phyloP scores from a whole-genome alignment of 2,888 invertebrate genomes.

The Eupithecia dodoneata region DNA sequence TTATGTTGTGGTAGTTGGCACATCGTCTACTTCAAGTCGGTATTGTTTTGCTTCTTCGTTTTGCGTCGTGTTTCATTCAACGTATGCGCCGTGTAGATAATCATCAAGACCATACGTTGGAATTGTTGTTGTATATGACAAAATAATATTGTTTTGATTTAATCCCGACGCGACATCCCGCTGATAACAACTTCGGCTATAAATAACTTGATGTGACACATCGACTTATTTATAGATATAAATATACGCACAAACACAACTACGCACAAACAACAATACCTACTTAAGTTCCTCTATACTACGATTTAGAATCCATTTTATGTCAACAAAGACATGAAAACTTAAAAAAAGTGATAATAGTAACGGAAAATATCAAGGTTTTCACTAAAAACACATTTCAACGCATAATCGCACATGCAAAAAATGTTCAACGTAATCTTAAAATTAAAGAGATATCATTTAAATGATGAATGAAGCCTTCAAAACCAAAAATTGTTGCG shows the following conservation, averaged over 20 bases:
- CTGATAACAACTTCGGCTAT: neutral
- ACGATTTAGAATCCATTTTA: too few relatives aligned
- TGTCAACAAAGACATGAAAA: too few relatives aligned
- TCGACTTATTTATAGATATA: neutral
- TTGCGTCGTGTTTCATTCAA: neutral
- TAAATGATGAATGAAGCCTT: too few relatives aligned
- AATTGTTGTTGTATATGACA: neutral
- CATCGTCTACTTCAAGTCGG: neutral
- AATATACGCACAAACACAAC: too few relatives aligned
- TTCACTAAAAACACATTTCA: too few relatives aligned
- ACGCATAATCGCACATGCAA: too few relatives aligned
- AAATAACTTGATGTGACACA: neutral
- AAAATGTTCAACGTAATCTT: too few relatives aligned
- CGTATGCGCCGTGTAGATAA: neutral
- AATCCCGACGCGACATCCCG: neutral
- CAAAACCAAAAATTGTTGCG: too few relatives aligned
- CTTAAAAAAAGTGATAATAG: too few relatives aligned
- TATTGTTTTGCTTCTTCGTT: neutral
- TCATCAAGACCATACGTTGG: neutral
- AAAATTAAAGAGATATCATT: too few relatives aligned
- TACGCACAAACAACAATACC: neutral
- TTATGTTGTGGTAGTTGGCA: neutral
- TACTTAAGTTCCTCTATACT: neutral
- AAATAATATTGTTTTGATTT: neutral
- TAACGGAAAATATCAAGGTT: too few relatives aligned